Evolutionary conservation across 2,113 vertebrate species (phyloP), one percentile per base, ranked within the genome.

Genomic region (Fukomys damarensis): DNA sequence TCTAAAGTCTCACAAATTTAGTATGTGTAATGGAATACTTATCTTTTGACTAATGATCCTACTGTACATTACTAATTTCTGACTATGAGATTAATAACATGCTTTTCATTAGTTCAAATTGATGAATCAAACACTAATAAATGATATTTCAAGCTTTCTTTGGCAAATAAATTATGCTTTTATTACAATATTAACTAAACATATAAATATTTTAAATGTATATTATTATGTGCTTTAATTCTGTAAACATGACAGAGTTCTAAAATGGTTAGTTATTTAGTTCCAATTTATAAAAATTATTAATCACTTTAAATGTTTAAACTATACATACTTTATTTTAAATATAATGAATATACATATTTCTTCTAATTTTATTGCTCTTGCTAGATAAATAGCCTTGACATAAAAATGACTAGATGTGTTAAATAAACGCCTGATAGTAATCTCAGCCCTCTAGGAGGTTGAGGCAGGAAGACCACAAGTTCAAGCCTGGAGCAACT

Each of bases 21-120:
- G 17, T 11, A 5, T 9, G 90, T 88, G 12, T 4, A 85, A 38
- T 56, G 72, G 85, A 96, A 63, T 32, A 92, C 17, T 84, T 61
- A 92, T 3, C 41, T 97, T 96, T 80, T 70, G 52, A 90, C 41
- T 49, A 68, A 92, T 63, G n/a, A n/a, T 70, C 68, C 5, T 70
- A 91, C 52, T 74, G 8, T 35, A 58, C 59, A 22, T 65, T 81
- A 89, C n/a, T 96, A 56, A 96, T 85, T 52, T 70, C 8, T 94
- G 43, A 52, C 35, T 91, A 43, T 41, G 16, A 97, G 3, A 30
- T 97, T 80, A 97, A 92, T 94, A 86, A 49, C 46, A 81, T 28
- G 2, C 3, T 90, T 6, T 58, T 66, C 80, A 94, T 84, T 88
- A 92, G 8, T 59, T 80, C 41, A 91, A 94, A 52, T 52, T 26